Conservation (phyloP, 2,113 vertebrate species). For the Rynchops niger region DNA sequence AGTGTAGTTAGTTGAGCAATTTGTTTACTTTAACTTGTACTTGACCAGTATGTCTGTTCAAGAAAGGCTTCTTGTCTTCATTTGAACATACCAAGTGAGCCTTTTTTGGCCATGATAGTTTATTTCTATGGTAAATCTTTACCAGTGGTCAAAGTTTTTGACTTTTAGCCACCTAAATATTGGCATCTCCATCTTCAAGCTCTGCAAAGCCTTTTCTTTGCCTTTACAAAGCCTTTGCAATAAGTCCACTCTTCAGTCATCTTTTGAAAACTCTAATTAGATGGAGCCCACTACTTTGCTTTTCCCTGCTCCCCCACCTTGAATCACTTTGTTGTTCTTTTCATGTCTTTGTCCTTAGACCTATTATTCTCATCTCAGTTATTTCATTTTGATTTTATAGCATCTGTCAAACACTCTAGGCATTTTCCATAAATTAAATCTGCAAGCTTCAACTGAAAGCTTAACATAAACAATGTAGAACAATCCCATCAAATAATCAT, state of each 20-base stretch:
- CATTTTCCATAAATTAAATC: slow-evolving; percentile 65
- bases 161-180: not conserved
- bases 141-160: not conserved
- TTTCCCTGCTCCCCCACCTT: not conserved
- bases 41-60: not conserved
- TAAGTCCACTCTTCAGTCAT: not conserved
- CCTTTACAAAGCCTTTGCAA: not conserved
- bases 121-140: not conserved
- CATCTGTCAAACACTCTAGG: slow-evolving; percentile 59
- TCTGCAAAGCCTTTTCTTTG: not conserved
- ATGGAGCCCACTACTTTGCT: not conserved
- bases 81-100: not conserved
- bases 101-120: not conserved
- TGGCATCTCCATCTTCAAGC: not conserved
- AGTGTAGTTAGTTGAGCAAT: not conserved
- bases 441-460: slow-evolving; percentile 18
- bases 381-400: slow-evolving; percentile 62
- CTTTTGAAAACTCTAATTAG: not conserved
- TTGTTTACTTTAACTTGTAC: not conserved
- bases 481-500: slow-evolving; percentile 32
- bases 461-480: slow-evolving; percentile 22
- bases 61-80: not conserved
- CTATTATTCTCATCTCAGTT: slow-evolving; percentile 50
- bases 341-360: slow-evolving; percentile 34
- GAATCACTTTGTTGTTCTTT: slow-evolving; percentile 41